Conservation (phyloP, 2,113 vertebrate species). For the Lasiurus borealis region DNA sequence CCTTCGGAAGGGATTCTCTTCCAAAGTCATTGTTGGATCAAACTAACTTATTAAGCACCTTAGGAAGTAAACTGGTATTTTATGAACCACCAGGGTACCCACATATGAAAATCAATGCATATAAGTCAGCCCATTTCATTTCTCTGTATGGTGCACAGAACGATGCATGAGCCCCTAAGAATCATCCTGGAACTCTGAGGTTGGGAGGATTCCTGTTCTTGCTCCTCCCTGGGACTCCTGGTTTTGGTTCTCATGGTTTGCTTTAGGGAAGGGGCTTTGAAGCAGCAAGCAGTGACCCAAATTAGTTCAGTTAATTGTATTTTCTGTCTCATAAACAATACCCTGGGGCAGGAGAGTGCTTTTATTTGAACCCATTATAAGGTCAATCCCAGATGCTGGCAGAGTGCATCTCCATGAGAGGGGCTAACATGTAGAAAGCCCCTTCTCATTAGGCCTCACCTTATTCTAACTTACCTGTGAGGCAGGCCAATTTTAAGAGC, state of each 20-base stretch:
- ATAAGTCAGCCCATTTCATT: not conserved
- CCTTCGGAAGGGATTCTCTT: slow-evolving; percentile 1
- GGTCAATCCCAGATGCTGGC: not conserved
- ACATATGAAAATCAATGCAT: not conserved
- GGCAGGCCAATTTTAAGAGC: not conserved
- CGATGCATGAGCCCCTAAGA: not conserved
- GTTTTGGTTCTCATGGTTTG: not conserved
- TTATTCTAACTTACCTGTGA: not conserved
- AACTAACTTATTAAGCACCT: slow-evolving; percentile 22
- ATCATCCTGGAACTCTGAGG: not conserved
- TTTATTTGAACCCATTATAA: slow-evolving; percentile 25
- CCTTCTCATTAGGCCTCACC: not conserved
- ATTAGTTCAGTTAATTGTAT: slow-evolving; percentile 59
- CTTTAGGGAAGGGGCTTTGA: not conserved
- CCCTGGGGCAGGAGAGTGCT: not conserved
- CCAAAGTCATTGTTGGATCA: not conserved
- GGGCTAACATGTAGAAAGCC: not conserved
- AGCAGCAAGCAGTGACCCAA: slow-evolving; percentile 51
- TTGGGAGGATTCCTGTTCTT: not conserved
- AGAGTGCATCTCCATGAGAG: not conserved
- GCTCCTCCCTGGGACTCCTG: not conserved
- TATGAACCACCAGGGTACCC: not conserved
- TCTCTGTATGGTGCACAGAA: not conserved
- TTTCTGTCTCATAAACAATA: slow-evolving; percentile 59
- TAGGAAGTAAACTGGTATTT: slow-evolving; percentile 46